These are phyloP conservation scores for Pentalonia nigronervosa DNA, from an alignment of 1,140 invertebrate genomes.

Conservation along the genomic window DNA sequence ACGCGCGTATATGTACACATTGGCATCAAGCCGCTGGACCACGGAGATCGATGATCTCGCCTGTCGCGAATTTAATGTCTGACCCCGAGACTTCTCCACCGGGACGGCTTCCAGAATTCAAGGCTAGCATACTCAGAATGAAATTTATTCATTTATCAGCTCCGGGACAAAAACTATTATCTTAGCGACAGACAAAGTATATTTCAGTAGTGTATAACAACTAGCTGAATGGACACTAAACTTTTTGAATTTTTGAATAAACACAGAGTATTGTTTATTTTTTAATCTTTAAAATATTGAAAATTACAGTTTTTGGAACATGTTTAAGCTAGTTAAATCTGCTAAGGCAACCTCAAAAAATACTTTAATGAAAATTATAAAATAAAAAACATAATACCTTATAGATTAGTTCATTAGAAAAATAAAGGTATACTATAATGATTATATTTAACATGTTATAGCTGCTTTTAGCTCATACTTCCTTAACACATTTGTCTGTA, in stretches of 20 bases:
- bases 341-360: neutral
- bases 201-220: neutral
- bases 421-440: neutral
- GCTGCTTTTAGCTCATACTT: neutral
- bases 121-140: neutral
- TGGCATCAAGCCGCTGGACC: conserved; percentile 46
- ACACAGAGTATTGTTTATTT: neutral
- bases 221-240: neutral
- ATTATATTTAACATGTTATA: neutral
- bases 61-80: conserved; percentile 14
- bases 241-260: neutral
- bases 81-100: conserved; percentile 26
- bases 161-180: neutral
- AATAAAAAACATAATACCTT: neutral
- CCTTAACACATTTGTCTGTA: neutral
- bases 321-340: neutral
- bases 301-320: neutral
- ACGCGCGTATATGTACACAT: neutral
- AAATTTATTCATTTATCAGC: neutral
- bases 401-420: neutral
- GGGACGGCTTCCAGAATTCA: conserved; percentile 32
- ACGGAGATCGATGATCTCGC: conserved; percentile 26
- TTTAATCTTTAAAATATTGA: neutral
- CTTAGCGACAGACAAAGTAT: neutral
- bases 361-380: neutral